These are phyloP conservation scores for Aelia acuminata DNA, from an alignment of 2,888 invertebrate genomes.

Conservation along the genomic window DNA sequence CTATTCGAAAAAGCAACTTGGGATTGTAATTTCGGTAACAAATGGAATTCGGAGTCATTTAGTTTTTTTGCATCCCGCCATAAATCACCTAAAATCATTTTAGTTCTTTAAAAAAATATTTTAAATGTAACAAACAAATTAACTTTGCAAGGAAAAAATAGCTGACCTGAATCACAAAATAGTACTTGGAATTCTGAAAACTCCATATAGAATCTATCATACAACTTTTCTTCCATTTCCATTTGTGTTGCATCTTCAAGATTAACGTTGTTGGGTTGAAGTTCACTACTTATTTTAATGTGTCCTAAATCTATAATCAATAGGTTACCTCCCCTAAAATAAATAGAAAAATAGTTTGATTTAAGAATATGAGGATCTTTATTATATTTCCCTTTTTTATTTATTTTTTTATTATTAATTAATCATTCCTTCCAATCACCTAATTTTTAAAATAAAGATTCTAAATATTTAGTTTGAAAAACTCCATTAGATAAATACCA, in stretches of 20 bases:
- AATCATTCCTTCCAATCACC: neutral
- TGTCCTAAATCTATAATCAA: conserved; percentile 82
- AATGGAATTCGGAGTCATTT: conserved; percentile 81
- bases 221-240: conserved; percentile 85
- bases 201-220: conserved; percentile 81
- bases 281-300: conserved; percentile 79
- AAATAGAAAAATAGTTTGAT: conserved; percentile 62
- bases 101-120: neutral
- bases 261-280: conserved; percentile 78
- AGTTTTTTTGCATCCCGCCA: conserved; percentile 82
- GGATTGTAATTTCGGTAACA: conserved; percentile 79
- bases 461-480: neutral
- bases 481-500: neutral
- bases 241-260: conserved; percentile 85
- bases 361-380: neutral
- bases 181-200: conserved; percentile 79
- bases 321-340: conserved; percentile 77
- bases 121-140: neutral
- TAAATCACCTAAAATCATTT: conserved; percentile 74
- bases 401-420: too few species aligned
- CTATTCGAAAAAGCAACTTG: conserved; percentile 81
- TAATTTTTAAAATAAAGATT: neutral
- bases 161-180: conserved; percentile 73
- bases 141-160: conserved; percentile 60
- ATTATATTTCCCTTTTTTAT: neutral